Base-by-base conservation (phyloP, 2,888 invertebrate species). In the Acleris laterana region DNA sequence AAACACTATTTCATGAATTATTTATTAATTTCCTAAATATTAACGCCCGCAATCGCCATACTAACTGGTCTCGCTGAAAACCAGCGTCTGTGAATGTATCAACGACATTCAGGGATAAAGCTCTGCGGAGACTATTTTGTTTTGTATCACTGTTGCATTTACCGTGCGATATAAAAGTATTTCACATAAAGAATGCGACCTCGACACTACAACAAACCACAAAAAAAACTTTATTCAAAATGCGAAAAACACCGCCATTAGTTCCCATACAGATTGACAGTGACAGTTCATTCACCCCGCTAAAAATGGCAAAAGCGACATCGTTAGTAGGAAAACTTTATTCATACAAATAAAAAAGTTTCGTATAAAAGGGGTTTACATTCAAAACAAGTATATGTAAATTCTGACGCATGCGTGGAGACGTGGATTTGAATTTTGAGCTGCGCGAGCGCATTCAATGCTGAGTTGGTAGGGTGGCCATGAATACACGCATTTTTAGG, bases 371-470 rank as follows among this genome's bases (percentile, higher is more conserved):
- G 72, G 69, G 74, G 77, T 83, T 83, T 81, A 84, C 85, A 86
- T 86, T 84, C 83, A 83, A 81, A 80, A 81, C 83, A 77, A 79
- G 87, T 83, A 72, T 79, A 91, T 90, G 91, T 88, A 89, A 90
- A 92, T 91, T 71, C 68, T 80, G 83, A 82, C 84, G 80, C 80
- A 81, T 80, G 84, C 80, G 28, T 71, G 78, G 75, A 78, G 79
- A 76, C 84, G 77, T 87, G 89, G 90, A 91, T 91, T 92, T 92
- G 90, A 91, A 92, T 92, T 89, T 87, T 84, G 90, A 84, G 88
- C 85, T 79, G 87, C 87, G 88, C 87, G 62, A 69, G 88, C 88
- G 90, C 90, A 88, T 86, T 86, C 84, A 87, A 88, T 88, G 80
- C 78, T 82, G 86, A 87, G 80, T 81, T 79, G 74, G 81, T 84